Evolutionary conservation across 2,888 invertebrate species (phyloP), one percentile per base, ranked within the genome.

Genomic region (Dasypogon diadema): DNA sequence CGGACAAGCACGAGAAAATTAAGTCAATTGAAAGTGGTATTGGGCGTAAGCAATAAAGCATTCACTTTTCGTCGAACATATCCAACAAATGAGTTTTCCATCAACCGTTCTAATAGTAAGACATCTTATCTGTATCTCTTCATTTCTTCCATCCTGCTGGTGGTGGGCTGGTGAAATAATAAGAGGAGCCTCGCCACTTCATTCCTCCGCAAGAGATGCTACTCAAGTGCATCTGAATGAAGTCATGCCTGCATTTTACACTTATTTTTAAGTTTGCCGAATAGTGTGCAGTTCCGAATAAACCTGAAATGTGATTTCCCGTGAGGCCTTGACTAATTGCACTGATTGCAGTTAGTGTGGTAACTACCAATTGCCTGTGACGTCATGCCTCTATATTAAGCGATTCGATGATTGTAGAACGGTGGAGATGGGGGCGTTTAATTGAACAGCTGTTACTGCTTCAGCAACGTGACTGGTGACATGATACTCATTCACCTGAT

Each of bases 321-420:
- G n/a, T 12, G 12, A 18, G 60, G 22, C 60, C 60, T 60, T 60
- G 60, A n/a, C 37, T 60, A 60, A 42, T 60, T 60, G n/a, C 34
- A 8, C 6, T 37, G 42, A 60, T 60, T 42, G 42, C 3, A 18
- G 42, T 34, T 37, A 18, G 37, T 34, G 60, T 21, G 37, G 12
- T 21, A 34, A 8, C 42, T 42, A 60, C 18, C 60, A 60, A 42
- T 60, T 60, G 21, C 16, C 26, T 21, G 37, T 60, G 60, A 42
- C 60, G 60, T 60, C 60, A 60, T 42, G 5, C 4, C 8, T 26
- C 8, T 16, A 58, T 14, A 10, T 58, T 30, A 16, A 24, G 30
- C 6, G 34, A 58, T 58, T 58, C 30, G n/a, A 58, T 26, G 24
- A 58, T 30, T 30, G 26, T 24, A 26, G 16, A 24, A 58, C 14